Evolutionary conservation across 2,797 vertebrate species (phyloP).

Genomic region (Chrosomus eos): DNA sequence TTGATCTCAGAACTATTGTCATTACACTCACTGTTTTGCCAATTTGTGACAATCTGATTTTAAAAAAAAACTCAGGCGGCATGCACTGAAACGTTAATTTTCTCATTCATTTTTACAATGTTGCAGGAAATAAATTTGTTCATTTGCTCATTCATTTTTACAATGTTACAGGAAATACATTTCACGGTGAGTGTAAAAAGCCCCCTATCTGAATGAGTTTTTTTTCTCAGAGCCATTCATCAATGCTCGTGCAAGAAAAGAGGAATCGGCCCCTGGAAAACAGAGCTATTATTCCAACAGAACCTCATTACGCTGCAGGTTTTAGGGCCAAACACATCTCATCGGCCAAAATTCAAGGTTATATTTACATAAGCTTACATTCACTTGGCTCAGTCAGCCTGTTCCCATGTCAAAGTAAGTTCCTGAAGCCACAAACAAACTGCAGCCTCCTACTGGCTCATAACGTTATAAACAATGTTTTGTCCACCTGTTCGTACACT

Average conservation of each 20-base stretch:
- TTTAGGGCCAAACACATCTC: constrained; percentile 56
- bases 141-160: constrained; percentile 49
- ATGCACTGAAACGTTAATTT: constrained; percentile 48
- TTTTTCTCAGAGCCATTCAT: constrained; percentile 38
- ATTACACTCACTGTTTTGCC: constrained; percentile 42
- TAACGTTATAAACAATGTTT: constrained; percentile 18
- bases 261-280: constrained; percentile 18
- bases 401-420: constrained; percentile 9
- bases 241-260: constrained; percentile 48
- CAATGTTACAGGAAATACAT: constrained; percentile 49
- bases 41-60: constrained; percentile 18
- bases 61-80: constrained; percentile 34
- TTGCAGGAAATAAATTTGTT: constrained; percentile 53
- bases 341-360: constrained; percentile 54
- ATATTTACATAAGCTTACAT: constrained; percentile 53
- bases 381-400: constrained; percentile 14
- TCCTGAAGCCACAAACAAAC: constrained; percentile 30
- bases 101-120: constrained; percentile 41
- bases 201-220: constrained; percentile 1
- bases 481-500: not conserved
- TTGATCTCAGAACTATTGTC: constrained; percentile 18
- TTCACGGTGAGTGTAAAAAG: constrained; percentile 43
- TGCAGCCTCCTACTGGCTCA: constrained; percentile 1
- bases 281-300: constrained; percentile 49
- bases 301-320: constrained; percentile 53